Evolutionary conservation across 2,113 vertebrate species (phyloP).

Genomic region (Archocentrus centrarchus): DNA sequence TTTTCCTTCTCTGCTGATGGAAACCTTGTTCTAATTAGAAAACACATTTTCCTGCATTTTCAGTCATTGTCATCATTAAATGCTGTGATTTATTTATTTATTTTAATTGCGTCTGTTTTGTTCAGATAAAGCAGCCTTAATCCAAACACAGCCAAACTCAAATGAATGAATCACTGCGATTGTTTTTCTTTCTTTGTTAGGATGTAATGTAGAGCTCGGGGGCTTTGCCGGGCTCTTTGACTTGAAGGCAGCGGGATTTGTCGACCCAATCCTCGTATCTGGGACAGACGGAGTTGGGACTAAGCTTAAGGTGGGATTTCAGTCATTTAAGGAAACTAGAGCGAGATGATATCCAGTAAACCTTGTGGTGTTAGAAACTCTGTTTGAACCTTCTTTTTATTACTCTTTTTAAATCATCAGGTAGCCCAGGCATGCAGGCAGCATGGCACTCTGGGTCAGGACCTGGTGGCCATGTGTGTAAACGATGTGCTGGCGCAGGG

Average conservation of each 20-base stretch:
- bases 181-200: constrained; percentile 68
- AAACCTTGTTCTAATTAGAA: background rate
- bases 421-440: constrained; percentile 88
- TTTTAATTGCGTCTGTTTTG: background rate
- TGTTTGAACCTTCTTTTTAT: background rate
- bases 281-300: constrained; percentile 98
- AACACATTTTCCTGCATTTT: background rate
- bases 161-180: background rate
- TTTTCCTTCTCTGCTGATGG: background rate
- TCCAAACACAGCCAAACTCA: background rate
- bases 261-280: constrained; percentile 92
- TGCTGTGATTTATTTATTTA: background rate
- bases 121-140: background rate
- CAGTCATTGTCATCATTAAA: background rate
- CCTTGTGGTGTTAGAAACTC: background rate
- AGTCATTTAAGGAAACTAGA: background rate
- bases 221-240: constrained; percentile 97
- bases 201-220: constrained; percentile 92
- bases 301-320: constrained; percentile 89
- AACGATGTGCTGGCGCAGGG: constrained; percentile 96
- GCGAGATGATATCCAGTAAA: background rate
- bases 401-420: constrained; percentile 64
- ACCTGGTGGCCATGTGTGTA: constrained; percentile 97
- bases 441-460: constrained; percentile 90
- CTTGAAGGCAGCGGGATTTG: constrained; percentile 92